Evolutionary conservation across 2,888 invertebrate genomes (phyloP).

Genomic region (Conchocele bisecta): DNA sequence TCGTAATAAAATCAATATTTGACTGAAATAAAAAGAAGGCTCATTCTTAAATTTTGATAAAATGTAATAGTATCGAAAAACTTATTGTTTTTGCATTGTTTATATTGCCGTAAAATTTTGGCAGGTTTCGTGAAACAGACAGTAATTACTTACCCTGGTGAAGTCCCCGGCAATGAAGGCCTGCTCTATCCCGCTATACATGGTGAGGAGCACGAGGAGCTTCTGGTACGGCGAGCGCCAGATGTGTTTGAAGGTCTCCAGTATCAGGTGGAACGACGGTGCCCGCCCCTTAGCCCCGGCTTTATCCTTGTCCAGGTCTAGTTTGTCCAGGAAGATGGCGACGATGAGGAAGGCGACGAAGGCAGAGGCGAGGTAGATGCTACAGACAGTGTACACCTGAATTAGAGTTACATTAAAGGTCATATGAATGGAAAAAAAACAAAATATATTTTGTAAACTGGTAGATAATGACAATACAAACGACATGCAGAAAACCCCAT

Average conservation of each 20-base stretch:
- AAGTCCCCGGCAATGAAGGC: constrained; percentile 94
- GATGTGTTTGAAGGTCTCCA: constrained; percentile 93
- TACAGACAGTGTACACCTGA: constrained; percentile 91
- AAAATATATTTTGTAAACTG: no score
- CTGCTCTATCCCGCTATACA: constrained; percentile 99
- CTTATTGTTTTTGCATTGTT: no score
- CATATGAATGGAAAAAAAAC: not conserved
- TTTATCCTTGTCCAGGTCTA: constrained; percentile 73
- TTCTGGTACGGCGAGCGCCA: constrained; percentile 94
- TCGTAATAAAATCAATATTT: no score
- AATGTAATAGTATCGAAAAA: no score
- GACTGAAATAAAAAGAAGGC: no score
- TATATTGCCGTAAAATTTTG: no score
- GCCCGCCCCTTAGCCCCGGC: constrained; percentile 37
- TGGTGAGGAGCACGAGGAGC: constrained; percentile 95
- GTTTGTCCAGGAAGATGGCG: constrained; percentile 90
- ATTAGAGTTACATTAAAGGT: not conserved
- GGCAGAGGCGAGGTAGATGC: constrained; percentile 94
- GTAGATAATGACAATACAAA: no score
- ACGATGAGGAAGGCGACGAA: constrained; percentile 93
- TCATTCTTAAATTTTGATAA: no score
- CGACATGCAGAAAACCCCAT: no score
- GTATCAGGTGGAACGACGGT: constrained; percentile 63
- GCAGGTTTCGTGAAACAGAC: no score
- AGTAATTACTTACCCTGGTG: constrained; percentile 84